phyloP scores from a whole-genome alignment of 2,797 vertebrate genomes.

The Hirundo rustica region DNA sequence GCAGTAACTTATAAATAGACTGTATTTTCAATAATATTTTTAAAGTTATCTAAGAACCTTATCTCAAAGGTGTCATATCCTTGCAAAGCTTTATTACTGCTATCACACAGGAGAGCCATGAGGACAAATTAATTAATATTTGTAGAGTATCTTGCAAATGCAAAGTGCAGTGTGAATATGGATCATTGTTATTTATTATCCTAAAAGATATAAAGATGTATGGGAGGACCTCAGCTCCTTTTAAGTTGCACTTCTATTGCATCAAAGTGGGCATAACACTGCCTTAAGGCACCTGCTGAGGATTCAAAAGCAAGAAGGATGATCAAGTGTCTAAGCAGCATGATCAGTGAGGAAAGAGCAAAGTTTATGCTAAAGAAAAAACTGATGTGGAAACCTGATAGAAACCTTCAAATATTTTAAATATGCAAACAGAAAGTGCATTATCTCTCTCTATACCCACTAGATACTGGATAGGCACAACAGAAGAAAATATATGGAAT shows the following conservation, averaged over 20 bases:
- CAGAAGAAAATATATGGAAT: neutral
- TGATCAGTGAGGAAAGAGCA: constrained; percentile 8
- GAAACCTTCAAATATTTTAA: constrained; percentile 16
- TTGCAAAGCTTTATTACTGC: constrained; percentile 29
- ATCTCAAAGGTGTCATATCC: constrained; percentile 32
- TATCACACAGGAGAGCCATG: constrained; percentile 33
- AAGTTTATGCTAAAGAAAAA: constrained; percentile 29
- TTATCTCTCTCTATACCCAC: neutral
- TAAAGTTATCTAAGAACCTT: neutral
- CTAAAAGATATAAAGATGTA: constrained; percentile 61
- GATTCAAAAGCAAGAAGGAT: constrained; percentile 49
- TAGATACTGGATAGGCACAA: neutral
- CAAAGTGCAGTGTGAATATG: constrained; percentile 19
- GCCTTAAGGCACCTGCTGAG: constrained; percentile 47
- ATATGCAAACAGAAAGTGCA: neutral
- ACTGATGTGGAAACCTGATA: neutral
- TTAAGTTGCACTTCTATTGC: constrained; percentile 40
- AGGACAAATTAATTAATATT: constrained; percentile 61
- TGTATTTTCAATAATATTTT: constrained; percentile 20
- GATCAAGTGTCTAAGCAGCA: constrained; percentile 50
- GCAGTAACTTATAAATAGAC: neutral
- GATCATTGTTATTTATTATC: constrained; percentile 65
- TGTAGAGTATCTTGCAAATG: constrained; percentile 32
- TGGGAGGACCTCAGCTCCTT: constrained; percentile 17
- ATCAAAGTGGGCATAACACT: constrained; percentile 52